A percentile compares a stretch with the other conserved stretches of the same genome.
Conservation (phyloP, 1,140 invertebrate species). For the Drosophila paulistorum region DNA sequence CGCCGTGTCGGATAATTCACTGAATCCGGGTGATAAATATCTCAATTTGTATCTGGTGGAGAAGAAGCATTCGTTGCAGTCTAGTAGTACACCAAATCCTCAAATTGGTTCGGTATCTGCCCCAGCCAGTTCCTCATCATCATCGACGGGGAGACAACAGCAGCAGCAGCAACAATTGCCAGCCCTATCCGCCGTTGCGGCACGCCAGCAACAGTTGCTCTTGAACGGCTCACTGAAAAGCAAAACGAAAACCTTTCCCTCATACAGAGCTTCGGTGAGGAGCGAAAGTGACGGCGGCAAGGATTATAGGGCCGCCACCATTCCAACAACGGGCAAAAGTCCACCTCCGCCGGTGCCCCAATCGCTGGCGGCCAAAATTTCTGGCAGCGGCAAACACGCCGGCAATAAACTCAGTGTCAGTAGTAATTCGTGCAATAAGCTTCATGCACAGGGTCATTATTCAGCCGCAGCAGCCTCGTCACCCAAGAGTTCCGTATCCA, state of each 20-base stretch:
- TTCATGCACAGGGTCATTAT: constrained; percentile 62
- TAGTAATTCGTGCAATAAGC: constrained; percentile 81
- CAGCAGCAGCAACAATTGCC: constrained; percentile 46
- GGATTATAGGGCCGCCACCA: constrained; percentile 67
- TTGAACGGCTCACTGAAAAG: constrained; percentile 74
- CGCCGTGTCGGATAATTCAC: constrained; percentile 80
- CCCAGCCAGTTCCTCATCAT: constrained; percentile 51
- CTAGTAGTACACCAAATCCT: constrained; percentile 33
- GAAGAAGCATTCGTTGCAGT: constrained; percentile 77
- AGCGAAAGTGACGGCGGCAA: constrained; percentile 70
- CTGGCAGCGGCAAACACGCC: constrained; percentile 72
- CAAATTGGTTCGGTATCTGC: constrained; percentile 38
- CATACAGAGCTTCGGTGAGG: constrained; percentile 68
- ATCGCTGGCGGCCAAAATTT: constrained; percentile 77
- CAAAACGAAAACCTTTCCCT: constrained; percentile 68
- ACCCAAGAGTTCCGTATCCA: constrained; percentile 78
- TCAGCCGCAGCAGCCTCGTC: constrained; percentile 58
- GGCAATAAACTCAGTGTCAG: constrained; percentile 71
- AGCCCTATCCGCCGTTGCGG: constrained; percentile 61
- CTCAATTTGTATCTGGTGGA: constrained; percentile 80
- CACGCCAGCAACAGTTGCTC: constrained; percentile 70
- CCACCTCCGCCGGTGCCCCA: constrained; percentile 74
- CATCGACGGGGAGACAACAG: constrained; percentile 22
- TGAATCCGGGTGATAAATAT: constrained; percentile 82
- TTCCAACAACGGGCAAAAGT: constrained; percentile 74